Percentiles rank a stretch among this genome's conserved stretches.
Evolutionary conservation across 2,888 invertebrate species (phyloP).

Genomic region (Synanthedon andrenaeformis): DNA sequence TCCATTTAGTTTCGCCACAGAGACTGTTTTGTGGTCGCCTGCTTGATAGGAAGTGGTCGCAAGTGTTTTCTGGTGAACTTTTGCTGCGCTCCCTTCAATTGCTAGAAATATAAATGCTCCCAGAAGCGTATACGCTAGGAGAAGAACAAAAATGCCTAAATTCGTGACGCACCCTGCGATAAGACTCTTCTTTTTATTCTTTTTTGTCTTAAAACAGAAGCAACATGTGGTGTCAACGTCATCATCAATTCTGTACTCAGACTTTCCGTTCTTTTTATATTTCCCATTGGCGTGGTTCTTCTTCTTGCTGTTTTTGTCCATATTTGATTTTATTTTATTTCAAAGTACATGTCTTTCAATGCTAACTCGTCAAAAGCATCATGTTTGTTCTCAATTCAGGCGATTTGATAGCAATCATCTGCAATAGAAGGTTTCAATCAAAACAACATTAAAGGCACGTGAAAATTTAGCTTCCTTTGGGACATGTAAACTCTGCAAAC

Average conservation of each 20-base stretch:
- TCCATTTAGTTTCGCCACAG: constrained; percentile 42
- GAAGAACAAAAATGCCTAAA: constrained; percentile 82
- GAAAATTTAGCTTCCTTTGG: neutral
- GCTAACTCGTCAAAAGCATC: neutral
- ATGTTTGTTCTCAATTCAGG: neutral
- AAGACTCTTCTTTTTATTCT: constrained; percentile 57
- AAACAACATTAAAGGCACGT: neutral
- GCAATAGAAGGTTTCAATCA: constrained; percentile 13
- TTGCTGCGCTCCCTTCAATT: constrained; percentile 78
- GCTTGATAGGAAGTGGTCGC: constrained; percentile 62
- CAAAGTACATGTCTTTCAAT: neutral
- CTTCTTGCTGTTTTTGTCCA: constrained; percentile 57
- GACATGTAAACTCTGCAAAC: neutral
- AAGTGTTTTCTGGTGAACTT: constrained; percentile 62
- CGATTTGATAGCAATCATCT: constrained; percentile 17
- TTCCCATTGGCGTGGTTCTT: constrained; percentile 58
- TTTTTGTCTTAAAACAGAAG: constrained; percentile 61
- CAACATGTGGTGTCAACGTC: constrained; percentile 58
- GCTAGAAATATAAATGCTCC: constrained; percentile 87
- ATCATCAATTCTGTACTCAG: constrained; percentile 46
- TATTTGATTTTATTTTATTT: constrained; percentile 11
- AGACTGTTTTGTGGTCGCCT: constrained; percentile 42
- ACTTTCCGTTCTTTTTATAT: constrained; percentile 55
- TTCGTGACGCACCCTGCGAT: constrained; percentile 81
- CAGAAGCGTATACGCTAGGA: constrained; percentile 80